These are phyloP conservation scores for Brachyopa scutellaris DNA, from an alignment of 2,888 invertebrate species.

Conservation along the genomic window DNA sequence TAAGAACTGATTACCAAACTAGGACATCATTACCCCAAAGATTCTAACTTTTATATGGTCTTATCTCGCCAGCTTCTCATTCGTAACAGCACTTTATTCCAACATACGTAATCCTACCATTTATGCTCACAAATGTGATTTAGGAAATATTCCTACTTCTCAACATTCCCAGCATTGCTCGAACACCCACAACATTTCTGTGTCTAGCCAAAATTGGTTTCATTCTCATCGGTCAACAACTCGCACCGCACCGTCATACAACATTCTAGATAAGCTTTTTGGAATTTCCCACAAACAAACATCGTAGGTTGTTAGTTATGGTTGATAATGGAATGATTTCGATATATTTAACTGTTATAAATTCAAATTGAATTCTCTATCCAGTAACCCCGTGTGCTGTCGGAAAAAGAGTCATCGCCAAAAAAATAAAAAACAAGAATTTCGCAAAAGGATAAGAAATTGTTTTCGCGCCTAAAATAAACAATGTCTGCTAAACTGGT, in stretches of 20 bases:
- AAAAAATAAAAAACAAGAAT: neutral
- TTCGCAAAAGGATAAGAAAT: too few relatives aligned
- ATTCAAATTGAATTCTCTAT: neutral
- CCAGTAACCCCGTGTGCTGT: neutral
- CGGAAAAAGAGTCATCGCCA: neutral
- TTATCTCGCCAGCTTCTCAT: too few relatives aligned
- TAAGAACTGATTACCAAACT: too few relatives aligned
- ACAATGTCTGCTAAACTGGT: conserved; percentile 76
- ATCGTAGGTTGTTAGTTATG: conserved; percentile 43
- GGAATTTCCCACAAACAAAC: conserved; percentile 8
- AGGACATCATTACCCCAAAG: neutral
- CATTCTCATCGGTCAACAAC: neutral
- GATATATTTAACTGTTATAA: conserved; percentile 6
- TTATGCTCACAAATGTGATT: conserved; percentile 10
- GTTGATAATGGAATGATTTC: conserved; percentile 61
- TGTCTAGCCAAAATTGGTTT: conserved; percentile 17
- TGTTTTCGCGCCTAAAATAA: conserved; percentile 8
- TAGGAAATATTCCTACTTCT: neutral
- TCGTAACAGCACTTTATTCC: too few relatives aligned
- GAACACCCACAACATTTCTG: neutral
- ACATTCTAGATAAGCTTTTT: too few relatives aligned
- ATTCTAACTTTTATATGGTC: neutral
- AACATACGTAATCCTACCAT: conserved; percentile 14
- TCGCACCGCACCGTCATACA: too few relatives aligned
- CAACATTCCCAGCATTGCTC: conserved; percentile 18